phyloP scores from a whole-genome alignment of 2,797 vertebrate genomes.

The Neoniphon sammara region DNA sequence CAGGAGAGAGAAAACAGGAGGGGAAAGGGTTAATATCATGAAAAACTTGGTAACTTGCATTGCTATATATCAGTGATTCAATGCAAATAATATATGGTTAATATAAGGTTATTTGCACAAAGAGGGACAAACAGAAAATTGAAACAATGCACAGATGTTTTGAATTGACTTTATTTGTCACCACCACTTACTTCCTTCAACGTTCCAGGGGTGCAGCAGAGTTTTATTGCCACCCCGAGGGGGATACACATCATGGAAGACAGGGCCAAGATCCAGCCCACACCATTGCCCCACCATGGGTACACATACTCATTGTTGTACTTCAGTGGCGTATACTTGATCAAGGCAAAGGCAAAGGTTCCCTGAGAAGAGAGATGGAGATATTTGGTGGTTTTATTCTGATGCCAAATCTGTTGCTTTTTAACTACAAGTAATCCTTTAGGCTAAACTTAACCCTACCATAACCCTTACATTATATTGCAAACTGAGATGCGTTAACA shows the following conservation, averaged over 20 bases:
- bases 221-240: conserved; percentile 85
- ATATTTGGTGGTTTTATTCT: background rate
- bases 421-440: background rate
- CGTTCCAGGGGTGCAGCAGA: conserved; percentile 88
- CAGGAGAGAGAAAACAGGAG: background rate
- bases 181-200: conserved; percentile 86
- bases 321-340: conserved; percentile 94
- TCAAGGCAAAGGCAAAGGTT: conserved; percentile 93
- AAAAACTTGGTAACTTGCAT: background rate
- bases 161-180: too few species aligned
- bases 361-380: conserved; percentile 80
- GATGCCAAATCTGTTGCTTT: background rate
- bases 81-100: background rate
- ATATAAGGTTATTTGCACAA: background rate
- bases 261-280: conserved; percentile 94
- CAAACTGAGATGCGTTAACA: conserved; percentile 25
- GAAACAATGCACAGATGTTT: background rate
- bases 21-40: background rate
- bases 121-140: background rate
- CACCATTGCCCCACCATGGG: conserved; percentile 93
- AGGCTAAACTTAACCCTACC: background rate
- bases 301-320: conserved; percentile 97
- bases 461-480: background rate
- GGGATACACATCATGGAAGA: conserved; percentile 96
- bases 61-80: too few species aligned